Evolutionary conservation across 2,113 vertebrate species (phyloP), one percentile per base, ranked within the genome.

Genomic region (Verasper variegatus): DNA sequence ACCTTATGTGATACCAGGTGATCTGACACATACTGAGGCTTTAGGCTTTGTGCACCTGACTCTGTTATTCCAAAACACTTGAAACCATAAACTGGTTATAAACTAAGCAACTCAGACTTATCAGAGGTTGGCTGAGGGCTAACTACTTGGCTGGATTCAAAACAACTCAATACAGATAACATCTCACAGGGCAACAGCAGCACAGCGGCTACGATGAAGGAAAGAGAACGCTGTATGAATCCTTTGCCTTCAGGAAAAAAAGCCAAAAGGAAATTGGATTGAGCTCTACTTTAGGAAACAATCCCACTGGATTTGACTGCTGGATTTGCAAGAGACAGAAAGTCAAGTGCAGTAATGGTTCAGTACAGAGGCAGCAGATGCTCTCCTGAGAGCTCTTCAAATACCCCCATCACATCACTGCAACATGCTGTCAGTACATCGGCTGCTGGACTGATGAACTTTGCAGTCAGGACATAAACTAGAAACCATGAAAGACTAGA

Each of bases 341-440:
- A 79, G 76, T 72, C 69, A 79, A 79, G 55, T 55, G 69, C 59
- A 55, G 76, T 55, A 67, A 72, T 79, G 62, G 58, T 79, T 72
- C 15, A 35, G 47, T 60, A 23, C 31, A 67, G 69, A 55, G 15
- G 62, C 26, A 64, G 67, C 26, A 26, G 52, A 70, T 51, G 23
- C 51, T 77, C 74, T 35, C 74, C 15, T 6, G 67, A 26, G 67
- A 71, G 9, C 49, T 55, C 37, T 40, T 77, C 52, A 37, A 35
- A 71, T 21, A 62, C 40, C 45, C 45, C 42, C 11, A 57, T 42
- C 21, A 47, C 51, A 37, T 49, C n/a, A n/a, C 49, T 31, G 40
- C 59, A 42, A 13, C 71, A 31, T 21, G n/a, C 26, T 72, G 70
- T 27, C 40, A 26, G 55, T 10, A 11, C 69, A 51, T 15, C 54